These are phyloP conservation scores for Camptogramma bilineatum DNA, from an alignment of 2,888 invertebrate species.

Conservation along the genomic window DNA sequence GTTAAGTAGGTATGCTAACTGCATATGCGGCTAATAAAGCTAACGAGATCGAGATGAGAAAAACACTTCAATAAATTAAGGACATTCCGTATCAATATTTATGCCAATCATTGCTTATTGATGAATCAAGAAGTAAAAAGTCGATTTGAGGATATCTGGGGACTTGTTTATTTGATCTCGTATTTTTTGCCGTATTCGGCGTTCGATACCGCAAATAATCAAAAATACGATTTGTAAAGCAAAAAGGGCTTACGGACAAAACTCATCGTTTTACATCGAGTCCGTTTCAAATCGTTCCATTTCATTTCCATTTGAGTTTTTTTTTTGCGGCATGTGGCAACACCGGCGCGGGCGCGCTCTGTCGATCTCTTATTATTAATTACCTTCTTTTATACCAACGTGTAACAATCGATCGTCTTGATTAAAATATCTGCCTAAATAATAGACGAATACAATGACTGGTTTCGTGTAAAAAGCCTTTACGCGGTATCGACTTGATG, in stretches of 20 bases:
- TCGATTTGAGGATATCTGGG: constrained; percentile 52
- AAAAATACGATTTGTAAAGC: constrained; percentile 61
- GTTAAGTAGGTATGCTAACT: constrained; percentile 24
- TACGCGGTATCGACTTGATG: constrained; percentile 37
- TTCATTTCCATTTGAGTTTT: constrained; percentile 80
- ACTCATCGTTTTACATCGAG: constrained; percentile 70
- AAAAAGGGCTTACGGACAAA: constrained; percentile 75
- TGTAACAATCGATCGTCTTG: constrained; percentile 79
- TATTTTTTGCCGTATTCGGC: constrained; percentile 53
- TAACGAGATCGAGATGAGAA: constrained; percentile 40
- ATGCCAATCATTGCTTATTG: constrained; percentile 44
- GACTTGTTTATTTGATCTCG: constrained; percentile 53
- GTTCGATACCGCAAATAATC: constrained; percentile 68
- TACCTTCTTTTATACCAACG: constrained; percentile 79
- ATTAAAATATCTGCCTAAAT: constrained; percentile 81
- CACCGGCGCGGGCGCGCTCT: constrained; percentile 55
- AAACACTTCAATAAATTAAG: constrained; percentile 44
- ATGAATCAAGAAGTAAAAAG: constrained; percentile 44
- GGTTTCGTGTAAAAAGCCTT: constrained; percentile 56
- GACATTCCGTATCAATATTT: constrained; percentile 42
- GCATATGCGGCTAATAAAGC: constrained; percentile 41
- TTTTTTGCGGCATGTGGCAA: constrained; percentile 79
- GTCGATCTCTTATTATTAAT: constrained; percentile 81
- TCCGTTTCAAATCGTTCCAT: constrained; percentile 81
- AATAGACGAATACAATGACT: constrained; percentile 73